Evolutionary conservation across 2,113 vertebrate species (phyloP).

Genomic region (Martes martes): DNA sequence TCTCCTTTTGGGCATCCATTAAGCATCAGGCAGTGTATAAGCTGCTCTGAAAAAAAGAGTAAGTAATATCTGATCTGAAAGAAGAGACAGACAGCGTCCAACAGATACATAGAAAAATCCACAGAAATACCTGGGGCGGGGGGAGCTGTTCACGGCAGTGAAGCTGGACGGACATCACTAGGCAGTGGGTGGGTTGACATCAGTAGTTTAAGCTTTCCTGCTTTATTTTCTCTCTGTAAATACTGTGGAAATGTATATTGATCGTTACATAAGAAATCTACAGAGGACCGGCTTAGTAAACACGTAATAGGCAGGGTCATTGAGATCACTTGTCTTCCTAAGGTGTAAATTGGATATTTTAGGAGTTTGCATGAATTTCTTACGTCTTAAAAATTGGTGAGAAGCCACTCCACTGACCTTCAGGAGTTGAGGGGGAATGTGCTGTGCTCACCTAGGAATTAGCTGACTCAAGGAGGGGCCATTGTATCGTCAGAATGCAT

Average conservation of each 20-base stretch:
- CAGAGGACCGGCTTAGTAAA: neutral
- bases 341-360: neutral
- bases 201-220: neutral
- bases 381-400: neutral
- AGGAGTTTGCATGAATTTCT: neutral
- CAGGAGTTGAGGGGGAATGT: neutral
- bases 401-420: too few species aligned
- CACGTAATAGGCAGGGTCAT: neutral
- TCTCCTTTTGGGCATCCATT: neutral
- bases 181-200: neutral
- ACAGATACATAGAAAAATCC: accelerated
- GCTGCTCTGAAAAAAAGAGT: neutral
- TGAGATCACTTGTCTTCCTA: neutral
- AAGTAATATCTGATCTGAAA: neutral
- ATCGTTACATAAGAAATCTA: neutral
- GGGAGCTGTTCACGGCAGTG: accelerated
- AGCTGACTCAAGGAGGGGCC: neutral
- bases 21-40: neutral
- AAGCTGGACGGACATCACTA: accelerated
- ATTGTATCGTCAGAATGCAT: neutral
- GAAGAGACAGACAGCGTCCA: accelerated
- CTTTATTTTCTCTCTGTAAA: neutral
- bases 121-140: accelerated
- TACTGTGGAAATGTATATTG: neutral
- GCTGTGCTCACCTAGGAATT: neutral